Evolutionary conservation across 1,140 invertebrate genomes (phyloP).

Genomic region (Bombus superbus): DNA sequence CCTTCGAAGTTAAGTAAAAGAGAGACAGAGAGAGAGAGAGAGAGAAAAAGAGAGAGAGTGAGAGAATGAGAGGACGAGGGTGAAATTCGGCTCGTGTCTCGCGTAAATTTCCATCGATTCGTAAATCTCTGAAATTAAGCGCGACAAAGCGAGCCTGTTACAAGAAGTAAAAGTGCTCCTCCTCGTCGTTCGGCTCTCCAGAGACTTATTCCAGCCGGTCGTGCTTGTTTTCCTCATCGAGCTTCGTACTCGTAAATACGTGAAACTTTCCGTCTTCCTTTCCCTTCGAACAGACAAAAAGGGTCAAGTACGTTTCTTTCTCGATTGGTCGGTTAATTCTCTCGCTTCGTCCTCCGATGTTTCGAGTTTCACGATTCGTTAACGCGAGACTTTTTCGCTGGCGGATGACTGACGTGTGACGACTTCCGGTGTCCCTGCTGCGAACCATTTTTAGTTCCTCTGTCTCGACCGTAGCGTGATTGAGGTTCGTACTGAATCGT

Average conservation of each 20-base stretch:
- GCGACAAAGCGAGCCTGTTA: not conserved
- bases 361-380: constrained; percentile 29
- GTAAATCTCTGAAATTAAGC: constrained; percentile 20
- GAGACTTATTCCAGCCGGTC: not conserved
- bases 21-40: too few relatives aligned
- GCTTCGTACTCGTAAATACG: not conserved
- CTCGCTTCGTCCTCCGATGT: not conserved
- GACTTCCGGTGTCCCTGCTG: not conserved
- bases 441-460: not conserved
- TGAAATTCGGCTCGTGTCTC: not conserved
- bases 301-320: not conserved
- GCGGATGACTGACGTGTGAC: not conserved
- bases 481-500: not conserved
- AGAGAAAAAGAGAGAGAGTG: too few relatives aligned
- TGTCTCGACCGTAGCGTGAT: not conserved
- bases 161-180: not conserved
- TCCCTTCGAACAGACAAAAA: not conserved
- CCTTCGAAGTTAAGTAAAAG: too few relatives aligned
- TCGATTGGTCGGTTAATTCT: constrained; percentile 20
- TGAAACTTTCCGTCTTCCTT: constrained; percentile 5
- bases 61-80: too few relatives aligned
- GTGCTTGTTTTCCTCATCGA: not conserved
- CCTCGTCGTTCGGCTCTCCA: not conserved
- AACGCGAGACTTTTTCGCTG: not conserved
- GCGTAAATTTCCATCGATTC: constrained; percentile 13